A percentile compares a stretch with the other conserved stretches of the same genome.
These are phyloP conservation scores for Ibycter americanus DNA, from an alignment of 2,797 vertebrate genomes.

Conservation along the genomic window DNA sequence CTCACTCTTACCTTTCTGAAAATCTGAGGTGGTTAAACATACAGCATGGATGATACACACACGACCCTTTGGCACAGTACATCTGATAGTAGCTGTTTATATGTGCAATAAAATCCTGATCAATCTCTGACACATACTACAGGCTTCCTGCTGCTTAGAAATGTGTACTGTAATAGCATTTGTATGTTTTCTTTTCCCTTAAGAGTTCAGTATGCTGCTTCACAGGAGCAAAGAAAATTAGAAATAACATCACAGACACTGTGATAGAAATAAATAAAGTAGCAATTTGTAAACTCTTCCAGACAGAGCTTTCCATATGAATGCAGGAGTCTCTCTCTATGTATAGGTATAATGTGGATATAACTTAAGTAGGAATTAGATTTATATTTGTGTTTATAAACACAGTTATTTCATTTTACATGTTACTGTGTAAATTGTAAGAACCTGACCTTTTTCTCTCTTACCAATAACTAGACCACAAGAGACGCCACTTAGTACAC, in stretches of 20 bases:
- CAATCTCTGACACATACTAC: conserved; percentile 77
- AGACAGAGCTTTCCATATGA: not conserved
- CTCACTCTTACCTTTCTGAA: conserved; percentile 8
- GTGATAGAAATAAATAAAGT: conserved; percentile 36
- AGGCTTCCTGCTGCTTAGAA: conserved; percentile 74
- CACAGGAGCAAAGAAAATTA: conserved; percentile 73
- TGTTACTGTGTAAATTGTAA: not conserved
- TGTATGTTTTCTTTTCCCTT: conserved; percentile 74
- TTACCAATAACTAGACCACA: conserved; percentile 19
- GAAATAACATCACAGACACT: conserved; percentile 52
- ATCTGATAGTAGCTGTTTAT: conserved; percentile 68
- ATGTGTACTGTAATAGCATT: conserved; percentile 74
- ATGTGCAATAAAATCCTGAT: conserved; percentile 67
- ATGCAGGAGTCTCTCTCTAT: not conserved
- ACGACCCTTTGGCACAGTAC: conserved; percentile 19
- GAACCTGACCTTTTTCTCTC: not conserved
- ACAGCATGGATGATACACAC: conserved; percentile 13
- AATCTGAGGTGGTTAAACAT: conserved; percentile 52
- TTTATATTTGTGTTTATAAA: not conserved
- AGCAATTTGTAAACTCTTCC: conserved; percentile 40
- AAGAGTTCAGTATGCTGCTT: conserved; percentile 70
- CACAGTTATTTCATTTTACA: not conserved
- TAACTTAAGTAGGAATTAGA: not conserved
- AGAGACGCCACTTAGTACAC: not conserved
- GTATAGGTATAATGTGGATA: not conserved